Percentiles rank a stretch among this genome's conserved stretches.
These are phyloP conservation scores for Pelecanus crispus DNA, from an alignment of 2,113 vertebrate species.

Conservation along the genomic window DNA sequence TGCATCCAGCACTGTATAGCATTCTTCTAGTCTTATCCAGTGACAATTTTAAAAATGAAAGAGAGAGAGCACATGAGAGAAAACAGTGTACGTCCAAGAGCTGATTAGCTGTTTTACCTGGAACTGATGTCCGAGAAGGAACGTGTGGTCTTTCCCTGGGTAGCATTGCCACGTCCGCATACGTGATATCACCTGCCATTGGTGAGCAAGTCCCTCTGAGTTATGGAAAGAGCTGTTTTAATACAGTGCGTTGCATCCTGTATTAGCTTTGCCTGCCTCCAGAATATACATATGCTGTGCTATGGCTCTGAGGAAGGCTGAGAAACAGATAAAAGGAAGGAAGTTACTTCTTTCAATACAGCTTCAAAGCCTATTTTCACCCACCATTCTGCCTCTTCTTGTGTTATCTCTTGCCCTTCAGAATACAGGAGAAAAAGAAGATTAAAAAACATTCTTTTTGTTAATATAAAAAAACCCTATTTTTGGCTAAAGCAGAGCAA, in stretches of 20 bases:
- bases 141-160: not conserved
- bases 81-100: not conserved
- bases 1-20: not conserved
- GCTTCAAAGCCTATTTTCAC: slow-evolving; percentile 34
- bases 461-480: not conserved
- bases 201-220: not conserved
- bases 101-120: slow-evolving; percentile 17
- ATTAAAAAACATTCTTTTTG: not conserved
- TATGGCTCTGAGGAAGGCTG: slow-evolving; percentile 13
- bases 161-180: not conserved
- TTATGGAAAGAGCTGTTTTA: not conserved
- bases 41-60: not conserved
- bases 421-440: not conserved
- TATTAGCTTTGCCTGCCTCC: slow-evolving; percentile 3
- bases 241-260: not conserved
- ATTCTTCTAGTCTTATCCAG: not conserved
- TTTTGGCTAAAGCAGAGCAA: not conserved
- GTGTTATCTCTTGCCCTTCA: not conserved
- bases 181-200: slow-evolving; percentile 29
- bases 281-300: not conserved
- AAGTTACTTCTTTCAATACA: slow-evolving; percentile 22
- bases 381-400: not conserved
- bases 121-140: not conserved
- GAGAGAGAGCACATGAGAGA: not conserved
- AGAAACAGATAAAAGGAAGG: slow-evolving; percentile 26